A percentile compares a stretch with the other conserved stretches of the same genome.
phyloP scores from a whole-genome alignment of 2,888 invertebrate genomes.

The Pristionchus maxplancki region DNA sequence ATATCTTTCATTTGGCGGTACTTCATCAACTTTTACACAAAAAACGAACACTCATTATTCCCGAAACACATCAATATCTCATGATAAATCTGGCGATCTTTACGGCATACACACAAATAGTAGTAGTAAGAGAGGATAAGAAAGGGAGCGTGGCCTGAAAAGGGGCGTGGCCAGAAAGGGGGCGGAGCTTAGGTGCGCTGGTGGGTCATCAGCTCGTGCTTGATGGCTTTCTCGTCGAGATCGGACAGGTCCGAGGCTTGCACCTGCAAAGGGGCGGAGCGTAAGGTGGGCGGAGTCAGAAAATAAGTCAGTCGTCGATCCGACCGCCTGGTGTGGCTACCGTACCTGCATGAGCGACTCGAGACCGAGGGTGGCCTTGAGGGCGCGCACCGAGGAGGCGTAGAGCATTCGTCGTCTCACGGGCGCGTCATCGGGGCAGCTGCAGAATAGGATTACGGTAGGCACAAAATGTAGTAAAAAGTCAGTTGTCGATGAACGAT shows the following conservation, averaged over 20 bases:
- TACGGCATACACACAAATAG: slow-evolving; percentile 21
- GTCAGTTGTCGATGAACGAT: background rate
- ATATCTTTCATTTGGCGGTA: background rate
- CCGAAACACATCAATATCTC: slow-evolving; percentile 23
- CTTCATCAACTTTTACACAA: background rate
- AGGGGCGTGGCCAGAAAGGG: background rate
- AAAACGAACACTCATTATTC: background rate
- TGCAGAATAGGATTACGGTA: slow-evolving; percentile 56
- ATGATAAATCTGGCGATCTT: slow-evolving; percentile 6
- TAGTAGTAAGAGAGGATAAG: background rate
- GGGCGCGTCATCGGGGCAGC: slow-evolving; percentile 78
- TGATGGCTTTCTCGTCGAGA: slow-evolving; percentile 77
- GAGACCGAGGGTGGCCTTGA: slow-evolving; percentile 77
- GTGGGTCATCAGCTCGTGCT: slow-evolving; percentile 76
- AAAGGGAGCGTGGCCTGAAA: background rate
- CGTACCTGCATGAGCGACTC: slow-evolving; percentile 77
- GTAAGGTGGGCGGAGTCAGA: background rate
- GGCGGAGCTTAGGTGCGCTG: slow-evolving; percentile 70
- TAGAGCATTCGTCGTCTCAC: slow-evolving; percentile 78
- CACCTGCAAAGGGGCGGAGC: slow-evolving; percentile 54
- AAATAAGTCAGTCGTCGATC: background rate
- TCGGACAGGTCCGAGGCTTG: slow-evolving; percentile 77
- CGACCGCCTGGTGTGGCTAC: background rate
- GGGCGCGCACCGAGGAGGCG: slow-evolving; percentile 77
- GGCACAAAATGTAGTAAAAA: background rate